Conservation (phyloP, 2,888 invertebrate species). For the Folsomia candida region DNA sequence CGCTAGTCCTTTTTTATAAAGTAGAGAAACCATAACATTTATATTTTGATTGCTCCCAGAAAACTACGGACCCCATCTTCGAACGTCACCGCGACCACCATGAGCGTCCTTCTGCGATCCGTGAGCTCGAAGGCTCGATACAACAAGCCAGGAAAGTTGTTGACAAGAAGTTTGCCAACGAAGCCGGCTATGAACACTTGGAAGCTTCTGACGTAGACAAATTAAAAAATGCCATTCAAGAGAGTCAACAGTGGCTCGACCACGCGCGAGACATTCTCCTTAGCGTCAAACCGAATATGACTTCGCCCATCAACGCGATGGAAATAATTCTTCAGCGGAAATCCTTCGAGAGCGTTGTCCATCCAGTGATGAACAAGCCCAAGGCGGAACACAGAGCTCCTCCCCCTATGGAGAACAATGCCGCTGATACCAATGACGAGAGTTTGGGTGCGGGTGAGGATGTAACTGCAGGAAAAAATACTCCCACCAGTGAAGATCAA, state of each 20-base stretch:
- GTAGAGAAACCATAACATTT: too few relatives aligned
- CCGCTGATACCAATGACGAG: too few relatives aligned
- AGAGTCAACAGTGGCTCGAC: constrained; percentile 79
- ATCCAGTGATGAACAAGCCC: constrained; percentile 64
- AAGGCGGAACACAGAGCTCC: not conserved
- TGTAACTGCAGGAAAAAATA: too few relatives aligned
- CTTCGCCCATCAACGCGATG: constrained; percentile 28
- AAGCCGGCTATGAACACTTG: constrained; percentile 72
- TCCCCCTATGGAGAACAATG: not conserved
- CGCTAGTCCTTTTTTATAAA: too few relatives aligned
- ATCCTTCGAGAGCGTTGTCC: constrained; percentile 59
- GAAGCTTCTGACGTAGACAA: constrained; percentile 72
- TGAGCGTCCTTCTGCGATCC: constrained; percentile 73
- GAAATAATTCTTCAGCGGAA: constrained; percentile 54
- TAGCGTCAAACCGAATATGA: constrained; percentile 20
- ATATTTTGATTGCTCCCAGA: too few relatives aligned
- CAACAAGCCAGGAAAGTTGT: constrained; percentile 78
- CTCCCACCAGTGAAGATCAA: not conserved
- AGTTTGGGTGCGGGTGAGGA: too few relatives aligned
- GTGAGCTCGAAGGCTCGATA: constrained; percentile 73
- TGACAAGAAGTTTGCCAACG: constrained; percentile 65
- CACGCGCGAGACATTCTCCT: constrained; percentile 59
- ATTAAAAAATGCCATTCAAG: constrained; percentile 67
- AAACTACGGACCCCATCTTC: constrained; percentile 82
- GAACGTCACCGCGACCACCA: constrained; percentile 77